These are phyloP conservation scores for Agonopterix alstromeriana DNA, from an alignment of 2,888 invertebrate species.

Conservation along the genomic window DNA sequence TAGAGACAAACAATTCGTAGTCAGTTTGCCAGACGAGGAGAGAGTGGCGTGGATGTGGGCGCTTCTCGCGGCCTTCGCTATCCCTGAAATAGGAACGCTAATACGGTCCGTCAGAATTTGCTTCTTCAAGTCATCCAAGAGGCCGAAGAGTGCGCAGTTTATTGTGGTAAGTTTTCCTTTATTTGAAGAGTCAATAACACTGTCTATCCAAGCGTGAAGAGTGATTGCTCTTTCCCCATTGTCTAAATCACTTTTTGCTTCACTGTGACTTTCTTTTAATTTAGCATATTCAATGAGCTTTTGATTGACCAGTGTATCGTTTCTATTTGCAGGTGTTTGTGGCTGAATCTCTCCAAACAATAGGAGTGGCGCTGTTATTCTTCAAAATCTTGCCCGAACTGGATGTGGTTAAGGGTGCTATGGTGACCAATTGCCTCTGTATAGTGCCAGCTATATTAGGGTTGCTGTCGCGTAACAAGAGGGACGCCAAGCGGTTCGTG, in stretches of 20 bases:
- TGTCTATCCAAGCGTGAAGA: slow-evolving; percentile 4
- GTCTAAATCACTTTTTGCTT: slow-evolving; percentile 2
- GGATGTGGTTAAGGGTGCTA: slow-evolving; percentile 96
- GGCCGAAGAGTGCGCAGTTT: slow-evolving; percentile 78
- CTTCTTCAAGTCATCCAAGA: slow-evolving; percentile 91
- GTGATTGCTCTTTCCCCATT: slow-evolving; percentile 2
- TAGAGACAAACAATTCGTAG: slow-evolving; percentile 90
- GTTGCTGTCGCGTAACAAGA: slow-evolving; percentile 87
- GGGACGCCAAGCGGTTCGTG: slow-evolving; percentile 86
- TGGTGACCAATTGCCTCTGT: slow-evolving; percentile 97
- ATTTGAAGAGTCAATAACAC: neutral
- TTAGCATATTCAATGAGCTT: neutral
- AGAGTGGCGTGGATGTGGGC: slow-evolving; percentile 96
- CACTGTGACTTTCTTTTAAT: neutral
- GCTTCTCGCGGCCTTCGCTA: slow-evolving; percentile 88
- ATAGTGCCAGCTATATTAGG: slow-evolving; percentile 89
- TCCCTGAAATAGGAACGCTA: slow-evolving; percentile 92
- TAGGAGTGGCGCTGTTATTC: slow-evolving; percentile 91
- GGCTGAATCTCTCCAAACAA: slow-evolving; percentile 91
- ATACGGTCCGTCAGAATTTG: slow-evolving; percentile 91
- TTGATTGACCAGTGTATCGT: neutral
- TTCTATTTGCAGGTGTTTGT: slow-evolving; percentile 79
- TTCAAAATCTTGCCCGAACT: slow-evolving; percentile 93
- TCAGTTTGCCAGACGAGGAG: slow-evolving; percentile 88
- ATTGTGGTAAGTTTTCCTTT: slow-evolving; percentile 48